A percentile compares a stretch with the other conserved stretches of the same genome.
Conservation (phyloP, 2,113 vertebrate species). For the Pachyramphus minor region DNA sequence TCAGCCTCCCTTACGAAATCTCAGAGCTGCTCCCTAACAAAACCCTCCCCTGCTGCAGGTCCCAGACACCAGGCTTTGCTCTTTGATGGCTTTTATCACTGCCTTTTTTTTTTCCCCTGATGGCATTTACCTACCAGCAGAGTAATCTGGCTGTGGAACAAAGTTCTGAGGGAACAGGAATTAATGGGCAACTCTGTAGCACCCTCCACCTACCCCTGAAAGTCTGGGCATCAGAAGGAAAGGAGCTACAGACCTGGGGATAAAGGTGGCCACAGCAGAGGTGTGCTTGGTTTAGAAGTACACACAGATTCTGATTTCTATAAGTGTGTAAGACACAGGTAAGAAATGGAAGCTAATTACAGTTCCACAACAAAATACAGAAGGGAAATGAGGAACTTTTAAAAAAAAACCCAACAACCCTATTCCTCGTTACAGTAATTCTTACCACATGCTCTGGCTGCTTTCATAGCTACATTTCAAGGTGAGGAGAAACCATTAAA, state of each 20-base stretch:
- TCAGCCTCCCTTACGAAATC: not conserved
- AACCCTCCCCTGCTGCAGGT: not conserved
- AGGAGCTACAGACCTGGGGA: not conserved
- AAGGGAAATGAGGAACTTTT: not conserved
- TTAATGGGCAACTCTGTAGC: not conserved
- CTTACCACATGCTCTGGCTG: not conserved
- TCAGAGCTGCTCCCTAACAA: not conserved
- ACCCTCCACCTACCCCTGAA: not conserved
- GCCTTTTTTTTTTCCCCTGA: not conserved
- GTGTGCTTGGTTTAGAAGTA: not conserved
- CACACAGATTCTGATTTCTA: not conserved
- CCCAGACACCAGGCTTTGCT: not conserved
- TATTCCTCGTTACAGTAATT: not conserved
- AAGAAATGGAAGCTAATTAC: not conserved
- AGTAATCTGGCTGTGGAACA: not conserved
- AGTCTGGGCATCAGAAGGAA: not conserved
- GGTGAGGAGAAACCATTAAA: not conserved
- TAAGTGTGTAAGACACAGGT: not conserved
- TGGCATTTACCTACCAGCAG: not conserved
- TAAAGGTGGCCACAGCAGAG: not conserved
- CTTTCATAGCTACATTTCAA: not conserved
- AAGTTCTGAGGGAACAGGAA: not conserved
- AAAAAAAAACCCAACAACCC: not conserved
- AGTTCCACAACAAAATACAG: not conserved
- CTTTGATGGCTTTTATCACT: not conserved